These are phyloP conservation scores for Plumapathes pennacea DNA, from an alignment of 92 coral and sea anemone species.

Conservation along the genomic window DNA sequence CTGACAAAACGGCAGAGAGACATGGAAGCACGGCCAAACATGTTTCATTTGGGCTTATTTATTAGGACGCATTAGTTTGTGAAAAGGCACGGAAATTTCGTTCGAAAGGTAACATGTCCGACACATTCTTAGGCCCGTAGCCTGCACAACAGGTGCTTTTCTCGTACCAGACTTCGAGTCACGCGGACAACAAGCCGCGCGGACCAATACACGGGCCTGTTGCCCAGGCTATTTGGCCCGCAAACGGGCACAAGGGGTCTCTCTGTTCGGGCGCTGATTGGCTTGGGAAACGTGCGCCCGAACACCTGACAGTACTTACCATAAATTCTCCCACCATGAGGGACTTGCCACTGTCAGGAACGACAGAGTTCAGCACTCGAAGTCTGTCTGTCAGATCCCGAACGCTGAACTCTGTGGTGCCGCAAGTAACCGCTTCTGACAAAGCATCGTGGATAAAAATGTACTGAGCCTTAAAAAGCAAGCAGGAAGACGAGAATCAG, in stretches of 20 bases:
- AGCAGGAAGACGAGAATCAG: background rate
- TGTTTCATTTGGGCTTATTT: no score
- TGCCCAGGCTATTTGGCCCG: no score
- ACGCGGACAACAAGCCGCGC: background rate
- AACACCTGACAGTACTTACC: constrained; percentile 41
- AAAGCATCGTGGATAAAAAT: constrained; percentile 81
- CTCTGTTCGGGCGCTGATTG: background rate
- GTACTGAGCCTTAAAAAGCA: constrained; percentile 66
- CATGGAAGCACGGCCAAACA: no score
- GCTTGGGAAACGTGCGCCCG: background rate
- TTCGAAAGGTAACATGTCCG: no score
- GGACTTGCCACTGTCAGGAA: constrained; percentile 62
- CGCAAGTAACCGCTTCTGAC: constrained; percentile 74
- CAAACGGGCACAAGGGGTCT: background rate
- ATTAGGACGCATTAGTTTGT: no score
- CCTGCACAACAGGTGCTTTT: background rate
- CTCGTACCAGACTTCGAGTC: background rate
- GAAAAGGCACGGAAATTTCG: no score
- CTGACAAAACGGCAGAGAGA: no score
- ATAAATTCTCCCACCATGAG: constrained; percentile 65
- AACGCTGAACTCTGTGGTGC: constrained; percentile 69
- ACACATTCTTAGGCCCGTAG: no score
- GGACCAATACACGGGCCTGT: no score
- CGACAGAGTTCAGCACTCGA: constrained; percentile 59
- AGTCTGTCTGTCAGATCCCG: constrained; percentile 71